These are phyloP conservation scores for Acanthosepion esculentum DNA, from an alignment of 2,888 invertebrate genomes.

Conservation along the genomic window DNA sequence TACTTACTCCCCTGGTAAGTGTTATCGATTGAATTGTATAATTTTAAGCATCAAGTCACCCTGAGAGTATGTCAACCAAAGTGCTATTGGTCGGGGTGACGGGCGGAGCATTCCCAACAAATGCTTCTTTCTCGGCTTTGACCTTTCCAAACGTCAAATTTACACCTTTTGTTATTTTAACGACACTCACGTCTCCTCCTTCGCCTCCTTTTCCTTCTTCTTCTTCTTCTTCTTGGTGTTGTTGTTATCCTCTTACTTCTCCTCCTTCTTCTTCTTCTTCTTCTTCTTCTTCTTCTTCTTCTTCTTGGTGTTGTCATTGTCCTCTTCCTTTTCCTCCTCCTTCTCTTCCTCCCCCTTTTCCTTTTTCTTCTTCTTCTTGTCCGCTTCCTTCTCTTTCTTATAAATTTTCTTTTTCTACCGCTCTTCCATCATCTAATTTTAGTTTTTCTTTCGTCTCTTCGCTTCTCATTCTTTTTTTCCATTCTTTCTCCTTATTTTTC, in stretches of 20 bases:
- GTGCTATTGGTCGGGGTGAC: too few species aligned
- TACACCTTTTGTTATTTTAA: too few species aligned
- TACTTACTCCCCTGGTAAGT: neutral
- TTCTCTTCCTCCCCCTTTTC: too few species aligned
- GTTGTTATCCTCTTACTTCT: neutral
- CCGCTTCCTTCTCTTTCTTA: neutral
- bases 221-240: neutral
- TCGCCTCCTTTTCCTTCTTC: neutral
- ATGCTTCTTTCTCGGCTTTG: too few species aligned
- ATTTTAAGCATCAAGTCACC: too few species aligned
- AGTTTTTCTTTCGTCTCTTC: neutral
- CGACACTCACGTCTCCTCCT: too few species aligned
- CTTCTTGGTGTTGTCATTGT: too few species aligned
- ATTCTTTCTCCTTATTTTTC: neutral
- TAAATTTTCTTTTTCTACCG: neutral
- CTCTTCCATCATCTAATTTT: neutral
- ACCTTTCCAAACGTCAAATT: too few species aligned
- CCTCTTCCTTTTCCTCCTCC: neutral
- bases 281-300: neutral
- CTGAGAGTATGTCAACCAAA: too few species aligned
- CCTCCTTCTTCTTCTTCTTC: neutral
- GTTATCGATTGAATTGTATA: too few species aligned
- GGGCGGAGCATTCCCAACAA: too few species aligned
- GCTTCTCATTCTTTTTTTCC: neutral
- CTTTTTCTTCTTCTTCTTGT: neutral